A percentile compares a stretch with the other conserved stretches of the same genome.
Conservation (phyloP, 2,888 invertebrate genomes). For the Callinectes sapidus region DNA sequence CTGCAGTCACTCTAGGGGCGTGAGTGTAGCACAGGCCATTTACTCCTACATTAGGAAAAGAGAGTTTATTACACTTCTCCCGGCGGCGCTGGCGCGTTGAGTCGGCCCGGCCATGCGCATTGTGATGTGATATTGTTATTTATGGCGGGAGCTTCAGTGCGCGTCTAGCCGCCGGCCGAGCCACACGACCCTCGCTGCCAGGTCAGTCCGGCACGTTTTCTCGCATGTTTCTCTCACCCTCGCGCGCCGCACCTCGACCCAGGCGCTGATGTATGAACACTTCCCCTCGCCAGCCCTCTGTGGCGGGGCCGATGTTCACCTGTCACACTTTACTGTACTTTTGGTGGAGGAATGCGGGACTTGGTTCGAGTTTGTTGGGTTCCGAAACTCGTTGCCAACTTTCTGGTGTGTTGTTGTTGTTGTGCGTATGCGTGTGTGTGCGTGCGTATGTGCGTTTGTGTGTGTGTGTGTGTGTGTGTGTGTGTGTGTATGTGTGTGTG, state of each 20-base stretch:
- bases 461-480: constrained; percentile 20
- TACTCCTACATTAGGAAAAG: constrained; percentile 47
- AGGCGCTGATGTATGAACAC: constrained; percentile 17
- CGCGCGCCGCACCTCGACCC: constrained; percentile 15
- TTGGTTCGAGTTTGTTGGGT: constrained; percentile 11
- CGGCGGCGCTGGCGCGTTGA: constrained; percentile 63
- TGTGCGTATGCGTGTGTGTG: background rate
- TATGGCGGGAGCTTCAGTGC: constrained; percentile 71
- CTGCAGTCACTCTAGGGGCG: constrained; percentile 42
- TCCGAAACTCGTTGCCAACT: background rate
- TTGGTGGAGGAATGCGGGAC: background rate
- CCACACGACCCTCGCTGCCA: constrained; percentile 70
- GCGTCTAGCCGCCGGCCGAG: constrained; percentile 69
- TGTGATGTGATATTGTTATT: constrained; percentile 71
- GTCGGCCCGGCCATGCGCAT: constrained; percentile 68
- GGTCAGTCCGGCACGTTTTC: constrained; percentile 69
- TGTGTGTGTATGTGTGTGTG: background rate
- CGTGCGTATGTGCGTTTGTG: background rate
- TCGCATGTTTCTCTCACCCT: constrained; percentile 64
- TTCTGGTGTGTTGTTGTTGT: background rate
- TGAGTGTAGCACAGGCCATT: constrained; percentile 46
- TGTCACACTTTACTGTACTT: background rate
- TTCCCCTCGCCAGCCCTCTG: background rate
- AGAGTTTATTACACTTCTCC: constrained; percentile 59
- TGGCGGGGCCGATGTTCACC: background rate